These are phyloP conservation scores for Cyrtodaria siliqua DNA, from an alignment of 2,888 invertebrate genomes.

Conservation along the genomic window DNA sequence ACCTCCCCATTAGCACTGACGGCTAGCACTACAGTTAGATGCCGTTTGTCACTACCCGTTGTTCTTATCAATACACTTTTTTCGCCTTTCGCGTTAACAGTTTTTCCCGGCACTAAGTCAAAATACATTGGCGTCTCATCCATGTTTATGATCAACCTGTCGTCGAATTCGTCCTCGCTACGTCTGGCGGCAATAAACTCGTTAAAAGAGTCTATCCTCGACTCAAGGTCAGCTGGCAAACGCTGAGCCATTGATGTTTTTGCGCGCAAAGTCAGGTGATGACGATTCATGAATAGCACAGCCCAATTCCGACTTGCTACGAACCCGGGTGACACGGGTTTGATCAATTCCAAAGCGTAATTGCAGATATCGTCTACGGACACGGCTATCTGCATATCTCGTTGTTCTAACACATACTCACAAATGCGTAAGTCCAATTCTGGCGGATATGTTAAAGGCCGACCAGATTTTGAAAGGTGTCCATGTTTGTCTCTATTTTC, in stretches of 20 bases:
- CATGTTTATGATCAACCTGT: conserved; percentile 46
- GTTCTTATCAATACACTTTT: conserved; percentile 22
- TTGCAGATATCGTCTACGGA: conserved; percentile 25
- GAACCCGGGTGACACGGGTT: conserved; percentile 8
- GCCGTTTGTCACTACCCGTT: conserved; percentile 37
- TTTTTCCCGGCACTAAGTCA: conserved; percentile 32
- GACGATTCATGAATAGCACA: conserved; percentile 17
- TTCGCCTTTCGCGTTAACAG: conserved; percentile 16
- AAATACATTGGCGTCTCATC: conserved; percentile 44
- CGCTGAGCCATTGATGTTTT: conserved; percentile 29
- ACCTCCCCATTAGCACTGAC: conserved; percentile 9
- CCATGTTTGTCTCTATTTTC: no score
- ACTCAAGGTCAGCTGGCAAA: conserved; percentile 32
- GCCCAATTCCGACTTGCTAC: conserved; percentile 37
- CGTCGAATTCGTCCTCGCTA: conserved; percentile 39
- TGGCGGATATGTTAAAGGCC: conserved; percentile 21
- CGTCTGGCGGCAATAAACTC: conserved; percentile 13
- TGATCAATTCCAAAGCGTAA: conserved; percentile 8
- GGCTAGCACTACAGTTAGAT: conserved; percentile 34
- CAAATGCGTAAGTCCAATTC: conserved; percentile 14
- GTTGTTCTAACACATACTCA: conserved; percentile 20
- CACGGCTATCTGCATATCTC: conserved; percentile 29
- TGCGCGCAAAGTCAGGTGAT: conserved; percentile 12
- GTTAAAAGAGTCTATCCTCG: conserved; percentile 29
- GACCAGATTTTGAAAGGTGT: not conserved